phyloP scores from a whole-genome alignment of 2,113 vertebrate species.

The Ibidorhyncha struthersii region DNA sequence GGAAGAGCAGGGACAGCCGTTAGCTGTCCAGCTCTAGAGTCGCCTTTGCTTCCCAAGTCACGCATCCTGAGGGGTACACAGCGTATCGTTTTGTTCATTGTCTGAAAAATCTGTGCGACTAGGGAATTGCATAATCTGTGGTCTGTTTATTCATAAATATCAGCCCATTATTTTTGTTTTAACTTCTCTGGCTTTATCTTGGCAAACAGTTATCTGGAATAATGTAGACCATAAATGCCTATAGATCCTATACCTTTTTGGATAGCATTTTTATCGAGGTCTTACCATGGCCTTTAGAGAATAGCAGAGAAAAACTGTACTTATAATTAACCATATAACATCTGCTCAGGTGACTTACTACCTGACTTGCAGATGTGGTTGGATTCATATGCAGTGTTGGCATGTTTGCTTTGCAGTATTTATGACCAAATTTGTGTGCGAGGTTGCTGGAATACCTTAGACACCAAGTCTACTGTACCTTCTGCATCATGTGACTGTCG shows the following conservation, averaged over 20 bases:
- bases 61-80: neutral
- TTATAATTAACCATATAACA: neutral
- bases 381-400: neutral
- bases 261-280: neutral
- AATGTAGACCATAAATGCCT: neutral
- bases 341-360: neutral
- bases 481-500: neutral
- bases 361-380: neutral
- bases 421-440: neutral
- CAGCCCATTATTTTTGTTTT: neutral
- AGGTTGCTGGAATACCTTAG: neutral
- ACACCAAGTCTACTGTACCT: neutral
- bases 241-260: neutral
- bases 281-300: neutral
- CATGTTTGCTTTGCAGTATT: neutral
- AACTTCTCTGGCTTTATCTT: neutral
- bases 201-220: neutral
- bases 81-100: neutral
- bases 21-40: neutral
- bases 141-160: slow-evolving; percentile 1
- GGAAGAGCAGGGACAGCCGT: neutral
- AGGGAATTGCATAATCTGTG: neutral
- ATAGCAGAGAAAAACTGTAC: neutral
- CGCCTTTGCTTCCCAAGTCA: neutral
- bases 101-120: neutral